Conservation (phyloP, 2,113 vertebrate species). For the Oryzias javanicus region DNA sequence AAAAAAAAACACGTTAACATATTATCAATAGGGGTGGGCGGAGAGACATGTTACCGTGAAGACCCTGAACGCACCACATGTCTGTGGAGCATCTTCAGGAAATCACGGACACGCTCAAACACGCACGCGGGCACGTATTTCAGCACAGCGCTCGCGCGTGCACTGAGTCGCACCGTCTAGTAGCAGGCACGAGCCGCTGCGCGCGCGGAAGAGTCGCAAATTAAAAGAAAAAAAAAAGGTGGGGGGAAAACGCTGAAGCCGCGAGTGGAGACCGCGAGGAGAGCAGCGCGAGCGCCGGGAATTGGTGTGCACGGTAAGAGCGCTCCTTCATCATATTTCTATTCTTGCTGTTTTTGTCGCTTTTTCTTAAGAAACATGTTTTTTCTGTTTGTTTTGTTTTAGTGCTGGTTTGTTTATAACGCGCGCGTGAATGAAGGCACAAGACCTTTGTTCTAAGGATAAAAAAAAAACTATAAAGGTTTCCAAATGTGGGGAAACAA, state of each 20-base stretch:
- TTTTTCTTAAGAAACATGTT: neutral
- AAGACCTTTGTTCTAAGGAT: too few relatives aligned
- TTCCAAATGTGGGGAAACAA: too few relatives aligned
- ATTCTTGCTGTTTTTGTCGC: neutral
- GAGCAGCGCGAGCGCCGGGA: constrained; percentile 55
- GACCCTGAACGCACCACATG: too few relatives aligned
- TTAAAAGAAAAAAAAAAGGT: too few relatives aligned
- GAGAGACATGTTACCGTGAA: too few relatives aligned
- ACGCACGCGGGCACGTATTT: neutral
- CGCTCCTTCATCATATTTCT: neutral
- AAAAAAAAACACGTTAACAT: too few relatives aligned
- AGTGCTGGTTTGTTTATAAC: constrained; percentile 2
- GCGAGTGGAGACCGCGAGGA: constrained; percentile 48
- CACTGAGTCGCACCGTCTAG: constrained; percentile 66
- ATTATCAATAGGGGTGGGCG: too few relatives aligned
- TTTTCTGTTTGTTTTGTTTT: constrained; percentile 15
- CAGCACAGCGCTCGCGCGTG: constrained; percentile 18
- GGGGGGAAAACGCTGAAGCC: constrained; percentile 23
- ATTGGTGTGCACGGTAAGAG: constrained; percentile 72
- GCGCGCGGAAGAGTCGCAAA: constrained; percentile 70
- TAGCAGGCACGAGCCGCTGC: constrained; percentile 73
- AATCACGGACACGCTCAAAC: neutral
- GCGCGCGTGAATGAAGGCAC: too few relatives aligned
- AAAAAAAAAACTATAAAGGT: too few relatives aligned
- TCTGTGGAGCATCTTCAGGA: too few relatives aligned